A percentile compares a stretch with the other conserved stretches of the same genome.
Evolutionary conservation across 2,888 invertebrate species (phyloP).

Genomic region (Scrobipalpa costella): DNA sequence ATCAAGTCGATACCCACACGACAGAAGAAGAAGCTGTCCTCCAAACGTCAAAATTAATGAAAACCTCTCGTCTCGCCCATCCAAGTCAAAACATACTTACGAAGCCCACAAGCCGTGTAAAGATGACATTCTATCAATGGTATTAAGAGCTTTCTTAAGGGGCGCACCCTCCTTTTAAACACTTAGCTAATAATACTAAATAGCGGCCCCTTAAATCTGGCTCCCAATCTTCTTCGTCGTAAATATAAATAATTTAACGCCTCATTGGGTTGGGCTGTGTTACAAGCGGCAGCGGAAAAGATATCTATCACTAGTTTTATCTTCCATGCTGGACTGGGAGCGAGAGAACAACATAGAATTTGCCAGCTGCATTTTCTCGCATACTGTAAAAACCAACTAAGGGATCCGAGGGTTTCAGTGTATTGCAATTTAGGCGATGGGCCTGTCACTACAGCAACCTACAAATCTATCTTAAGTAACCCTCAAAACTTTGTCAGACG

Average conservation of each 20-base stretch:
- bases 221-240: constrained; percentile 50
- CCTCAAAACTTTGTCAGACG: too few species aligned
- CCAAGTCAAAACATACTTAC: constrained; percentile 18
- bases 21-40: too few species aligned
- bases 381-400: too few species aligned
- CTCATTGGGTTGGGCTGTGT: constrained; percentile 35
- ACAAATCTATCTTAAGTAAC: too few species aligned
- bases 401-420: too few species aligned
- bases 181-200: constrained; percentile 50
- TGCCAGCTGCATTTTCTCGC: too few species aligned
- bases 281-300: constrained; percentile 38
- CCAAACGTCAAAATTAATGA: background rate
- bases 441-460: too few species aligned
- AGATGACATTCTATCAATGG: constrained; percentile 19
- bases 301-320: background rate
- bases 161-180: constrained; percentile 26
- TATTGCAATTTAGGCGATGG: too few species aligned
- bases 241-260: constrained; percentile 71
- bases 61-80: background rate
- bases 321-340: too few species aligned
- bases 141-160: constrained; percentile 18
- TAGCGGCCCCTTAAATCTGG: constrained; percentile 38
- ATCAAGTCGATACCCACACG: too few species aligned
- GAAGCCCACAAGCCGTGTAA: constrained; percentile 9
- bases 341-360: too few species aligned